Evolutionary conservation across 92 coral and sea anemone genomes (phyloP).

Genomic region (Phenganax subtilis): DNA sequence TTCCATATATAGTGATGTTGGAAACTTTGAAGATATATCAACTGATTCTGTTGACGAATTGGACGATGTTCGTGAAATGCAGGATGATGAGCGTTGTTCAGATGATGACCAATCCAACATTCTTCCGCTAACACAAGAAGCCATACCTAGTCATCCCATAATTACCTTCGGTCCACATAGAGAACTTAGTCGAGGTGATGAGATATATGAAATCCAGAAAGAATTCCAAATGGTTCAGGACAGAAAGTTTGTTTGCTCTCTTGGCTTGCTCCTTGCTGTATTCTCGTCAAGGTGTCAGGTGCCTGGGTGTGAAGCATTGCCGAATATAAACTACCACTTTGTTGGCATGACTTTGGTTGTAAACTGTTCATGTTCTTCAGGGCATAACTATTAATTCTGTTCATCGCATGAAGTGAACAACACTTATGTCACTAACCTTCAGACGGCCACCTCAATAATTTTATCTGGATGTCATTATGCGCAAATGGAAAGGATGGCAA

Average conservation of each 20-base stretch:
- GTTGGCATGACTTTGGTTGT: background rate
- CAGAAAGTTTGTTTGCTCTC: background rate
- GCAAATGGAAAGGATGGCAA: slow-evolving; percentile 19
- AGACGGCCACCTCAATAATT: slow-evolving; percentile 31
- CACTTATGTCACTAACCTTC: slow-evolving; percentile 22
- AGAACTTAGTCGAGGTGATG: background rate
- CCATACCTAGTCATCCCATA: background rate
- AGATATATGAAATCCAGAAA: background rate
- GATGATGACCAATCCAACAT: background rate
- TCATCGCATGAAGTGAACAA: slow-evolving; percentile 31
- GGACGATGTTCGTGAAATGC: background rate
- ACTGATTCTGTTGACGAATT: background rate
- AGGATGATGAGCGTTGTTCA: background rate
- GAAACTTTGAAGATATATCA: background rate
- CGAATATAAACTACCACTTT: background rate
- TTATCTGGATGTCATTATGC: slow-evolving; percentile 19
- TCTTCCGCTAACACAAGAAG: background rate
- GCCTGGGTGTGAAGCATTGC: background rate
- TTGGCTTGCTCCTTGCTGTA: background rate
- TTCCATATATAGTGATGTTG: background rate
- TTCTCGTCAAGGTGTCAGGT: background rate
- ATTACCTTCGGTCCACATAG: background rate
- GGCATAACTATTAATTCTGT: slow-evolving; percentile 5
- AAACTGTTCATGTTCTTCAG: background rate
- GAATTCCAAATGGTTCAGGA: background rate